A percentile compares a stretch with the other conserved stretches of the same genome.
These are phyloP conservation scores for Hydrolagus colliei DNA, from an alignment of 2,797 vertebrate species.

Conservation along the genomic window DNA sequence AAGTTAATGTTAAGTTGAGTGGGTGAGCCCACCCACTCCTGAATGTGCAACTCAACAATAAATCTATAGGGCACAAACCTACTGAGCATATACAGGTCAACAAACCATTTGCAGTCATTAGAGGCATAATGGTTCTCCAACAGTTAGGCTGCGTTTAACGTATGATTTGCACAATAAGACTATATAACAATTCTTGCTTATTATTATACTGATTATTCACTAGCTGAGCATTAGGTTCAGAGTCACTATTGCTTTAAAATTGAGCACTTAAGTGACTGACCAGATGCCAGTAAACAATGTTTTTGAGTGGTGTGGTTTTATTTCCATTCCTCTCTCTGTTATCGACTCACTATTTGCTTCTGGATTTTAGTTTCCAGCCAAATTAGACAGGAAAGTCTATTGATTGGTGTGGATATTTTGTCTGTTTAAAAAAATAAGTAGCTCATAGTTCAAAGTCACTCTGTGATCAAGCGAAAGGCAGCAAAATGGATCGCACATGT, in stretches of 20 bases:
- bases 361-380: neutral
- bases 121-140: neutral
- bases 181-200: no score
- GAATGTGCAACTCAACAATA: neutral
- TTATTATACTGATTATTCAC: neutral
- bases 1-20: neutral
- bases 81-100: neutral
- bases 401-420: neutral
- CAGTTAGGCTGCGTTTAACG: neutral
- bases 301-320: neutral
- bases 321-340: neutral
- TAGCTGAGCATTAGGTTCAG: neutral
- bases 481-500: neutral
- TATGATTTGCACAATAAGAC: neutral
- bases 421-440: neutral
- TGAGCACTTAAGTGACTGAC: conserved; percentile 11
- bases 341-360: neutral
- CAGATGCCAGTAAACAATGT: neutral
- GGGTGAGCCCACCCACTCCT: neutral
- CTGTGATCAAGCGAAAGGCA: neutral
- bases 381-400: neutral
- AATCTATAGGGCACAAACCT: neutral
- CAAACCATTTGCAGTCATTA: neutral
- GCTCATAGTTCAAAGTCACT: neutral
- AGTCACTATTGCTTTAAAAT: conserved; percentile 1